Base-by-base conservation (phyloP, 2,797 vertebrate species). In the Lophotriccus pileatus region DNA sequence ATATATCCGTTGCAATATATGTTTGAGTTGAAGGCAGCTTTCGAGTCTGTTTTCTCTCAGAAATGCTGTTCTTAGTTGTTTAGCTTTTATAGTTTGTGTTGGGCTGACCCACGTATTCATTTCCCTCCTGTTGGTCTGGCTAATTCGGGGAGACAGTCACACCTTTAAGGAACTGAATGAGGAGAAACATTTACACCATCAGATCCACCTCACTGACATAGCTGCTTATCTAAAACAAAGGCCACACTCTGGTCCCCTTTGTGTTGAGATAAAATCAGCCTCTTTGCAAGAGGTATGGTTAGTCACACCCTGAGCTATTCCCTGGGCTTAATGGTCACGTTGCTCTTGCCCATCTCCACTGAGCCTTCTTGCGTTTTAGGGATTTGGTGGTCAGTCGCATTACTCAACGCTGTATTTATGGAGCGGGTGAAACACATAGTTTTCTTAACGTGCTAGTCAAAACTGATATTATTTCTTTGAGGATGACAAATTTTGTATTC, bases 21-120 rank as follows among this genome's bases (percentile, higher is more conserved):
- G 16, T 75, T 55, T 72, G 52, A 4, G 32, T 83, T 86, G 32
- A 74, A 49, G 46, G 19, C 36, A 77, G 36, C 27, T 34, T 43
- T 67, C 6, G 17, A 58, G 17, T 39, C 67, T 44, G 1, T 50
- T 80, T 41, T 73, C 21, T 69, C 17, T 68, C 32, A 53, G 25
- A 62, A 87, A 30, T 76, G 64, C 43, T 73, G 22, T 47, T 69
- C 9, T 70, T 50, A 46, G 14, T 43, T 64, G 10, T 60, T 81
- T 55, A n/a, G 12, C 21, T 64, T 76, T 50, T 82, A 11, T 43
- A 30, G 5, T 47, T 59, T 12, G 12, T 53, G 23, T 62, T 63
- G 7, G 8, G 19, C n/a, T 39, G 25, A 73, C 24, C 20, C 12
- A 24, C 0, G 0, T 53, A 20, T 73, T 90, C 47, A 12, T 21